A percentile compares a stretch with the other conserved stretches of the same genome.
Evolutionary conservation across 2,797 vertebrate genomes (phyloP).

Genomic region (Micropoecilia bifurca): DNA sequence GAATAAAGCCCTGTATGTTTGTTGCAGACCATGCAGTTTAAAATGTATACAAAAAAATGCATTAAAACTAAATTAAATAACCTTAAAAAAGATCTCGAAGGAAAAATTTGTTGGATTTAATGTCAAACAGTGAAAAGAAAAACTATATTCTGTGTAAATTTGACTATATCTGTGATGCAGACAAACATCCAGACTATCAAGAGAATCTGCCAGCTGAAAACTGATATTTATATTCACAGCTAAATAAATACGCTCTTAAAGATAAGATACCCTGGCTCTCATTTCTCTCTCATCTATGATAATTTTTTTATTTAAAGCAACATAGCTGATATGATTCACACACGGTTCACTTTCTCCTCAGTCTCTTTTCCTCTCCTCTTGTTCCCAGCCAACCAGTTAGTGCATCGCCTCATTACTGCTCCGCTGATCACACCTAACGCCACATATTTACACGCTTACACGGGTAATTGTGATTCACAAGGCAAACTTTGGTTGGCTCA

Average conservation of each 20-base stretch:
- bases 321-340: constrained; percentile 13
- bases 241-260: constrained; percentile 33
- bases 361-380: constrained; percentile 20
- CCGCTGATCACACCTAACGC: constrained; percentile 43
- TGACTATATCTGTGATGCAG: constrained; percentile 50
- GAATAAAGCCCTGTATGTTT: not conserved
- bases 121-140: not conserved
- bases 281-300: constrained; percentile 37
- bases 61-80: not conserved
- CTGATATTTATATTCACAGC: constrained; percentile 49
- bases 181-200: constrained; percentile 58
- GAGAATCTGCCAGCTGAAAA: constrained; percentile 31
- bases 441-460: constrained; percentile 30
- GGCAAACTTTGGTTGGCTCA: constrained; percentile 45
- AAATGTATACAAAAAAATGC: not conserved
- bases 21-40: not conserved
- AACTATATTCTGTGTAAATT: not conserved
- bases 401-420: constrained; percentile 24
- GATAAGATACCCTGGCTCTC: constrained; percentile 17
- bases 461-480: constrained; percentile 46
- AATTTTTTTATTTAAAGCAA: constrained; percentile 47
- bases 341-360: constrained; percentile 29
- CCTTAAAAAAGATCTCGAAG: not conserved
- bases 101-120: not conserved
- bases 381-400: constrained; percentile 48